A percentile compares a stretch with the other conserved stretches of the same genome.
Conservation (phyloP, 2,797 vertebrate genomes). For the Gymnocypris eckloni region DNA sequence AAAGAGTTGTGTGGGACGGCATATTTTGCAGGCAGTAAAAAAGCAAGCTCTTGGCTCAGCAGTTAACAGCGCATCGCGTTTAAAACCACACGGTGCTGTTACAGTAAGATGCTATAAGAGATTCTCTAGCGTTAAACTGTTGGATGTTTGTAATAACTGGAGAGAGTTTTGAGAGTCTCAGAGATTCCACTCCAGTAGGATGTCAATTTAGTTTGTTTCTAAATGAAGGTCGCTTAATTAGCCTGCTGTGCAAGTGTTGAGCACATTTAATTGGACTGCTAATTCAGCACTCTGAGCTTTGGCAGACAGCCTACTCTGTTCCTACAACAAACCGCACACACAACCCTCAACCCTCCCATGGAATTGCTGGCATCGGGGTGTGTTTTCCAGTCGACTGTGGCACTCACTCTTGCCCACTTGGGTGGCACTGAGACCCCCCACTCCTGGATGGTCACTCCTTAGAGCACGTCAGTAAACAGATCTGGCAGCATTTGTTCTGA, state of each 20-base stretch:
- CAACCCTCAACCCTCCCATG: constrained; percentile 22
- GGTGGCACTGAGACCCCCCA: constrained; percentile 42
- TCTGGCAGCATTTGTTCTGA: neutral
- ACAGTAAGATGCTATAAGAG: constrained; percentile 5
- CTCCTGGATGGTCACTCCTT: neutral
- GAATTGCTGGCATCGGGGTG: constrained; percentile 33
- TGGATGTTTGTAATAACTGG: constrained; percentile 18
- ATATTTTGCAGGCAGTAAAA: constrained; percentile 53
- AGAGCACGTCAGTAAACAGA: neutral
- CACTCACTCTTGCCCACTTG: constrained; percentile 52
- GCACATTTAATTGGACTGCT: constrained; percentile 69
- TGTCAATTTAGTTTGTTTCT: constrained; percentile 41
- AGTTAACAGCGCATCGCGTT: constrained; percentile 56
- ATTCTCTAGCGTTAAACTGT: constrained; percentile 13
- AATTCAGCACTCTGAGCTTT: constrained; percentile 67
- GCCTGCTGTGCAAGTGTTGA: constrained; percentile 51
- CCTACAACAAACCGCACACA: constrained; percentile 47
- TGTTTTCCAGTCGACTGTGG: constrained; percentile 47
- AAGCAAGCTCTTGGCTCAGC: constrained; percentile 60
- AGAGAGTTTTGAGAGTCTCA: constrained; percentile 23
- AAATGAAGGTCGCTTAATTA: constrained; percentile 33
- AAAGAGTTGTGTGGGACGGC: constrained; percentile 46
- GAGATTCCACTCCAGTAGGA: constrained; percentile 15
- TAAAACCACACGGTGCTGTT: constrained; percentile 16
- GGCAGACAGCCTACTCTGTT: constrained; percentile 60